Base-by-base conservation (phyloP, 2,888 invertebrate genomes). In the Ochropleura leucogaster region DNA sequence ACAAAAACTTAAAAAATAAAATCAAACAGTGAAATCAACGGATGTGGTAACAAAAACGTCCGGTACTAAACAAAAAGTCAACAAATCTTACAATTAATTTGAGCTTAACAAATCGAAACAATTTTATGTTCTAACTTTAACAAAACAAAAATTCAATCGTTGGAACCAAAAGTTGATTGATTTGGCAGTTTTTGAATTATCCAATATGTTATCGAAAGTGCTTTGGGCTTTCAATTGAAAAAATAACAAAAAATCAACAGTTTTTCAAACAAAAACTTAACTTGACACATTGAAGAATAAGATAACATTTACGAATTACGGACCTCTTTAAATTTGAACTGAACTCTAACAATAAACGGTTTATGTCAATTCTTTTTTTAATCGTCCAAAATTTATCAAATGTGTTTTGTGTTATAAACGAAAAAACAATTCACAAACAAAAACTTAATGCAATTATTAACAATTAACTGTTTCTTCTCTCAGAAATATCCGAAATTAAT, bases 1-100 rank as follows among this genome's bases (percentile, higher is more conserved):
- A 79, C 69, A 63, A 71, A 80, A 85, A 82, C 82, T 72, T 59
- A 74, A 86, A 74, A 86, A 60, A 49, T 68, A 8, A 66, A 71
- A 63, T 73, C 40, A 85, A 30, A 86, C 74, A 46, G 20, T 51
- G 3, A 71, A 77, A 74, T 77, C 71, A 85, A 86, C 76, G 12
- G 12, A 20, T 53, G 63, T 67, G 44, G 12, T 65, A 65, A 59
- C 75, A 14, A 71, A 76, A 64, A 63, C 20, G 12, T 60, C 40
- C 51, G 59, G 5, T 4, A 8, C 57, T 55, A 72, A 76, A 85
- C 71, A 75, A 77, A 81, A 80, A 80, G 44, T 62, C 53, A 80
- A 84, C 71, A 63, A 77, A 60, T 72, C 63, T 69, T 67, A 76
- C 71, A 63, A 74, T 14, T 16, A 59, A 70, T 18, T 42, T 74